These are phyloP conservation scores for Anticlea derivata DNA, from an alignment of 2,888 invertebrate species.

Conservation along the genomic window DNA sequence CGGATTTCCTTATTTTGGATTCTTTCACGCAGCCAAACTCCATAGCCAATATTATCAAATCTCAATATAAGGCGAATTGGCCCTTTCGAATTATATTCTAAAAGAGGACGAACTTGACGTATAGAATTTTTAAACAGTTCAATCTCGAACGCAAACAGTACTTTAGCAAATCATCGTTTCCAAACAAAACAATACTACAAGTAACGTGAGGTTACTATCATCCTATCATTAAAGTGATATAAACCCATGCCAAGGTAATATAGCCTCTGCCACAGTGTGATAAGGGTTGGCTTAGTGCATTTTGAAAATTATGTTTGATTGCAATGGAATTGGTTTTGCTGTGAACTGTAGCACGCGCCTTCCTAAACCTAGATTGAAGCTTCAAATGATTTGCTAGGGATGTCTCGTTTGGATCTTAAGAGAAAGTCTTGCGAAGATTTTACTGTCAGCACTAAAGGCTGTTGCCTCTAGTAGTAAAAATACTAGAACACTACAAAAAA, in stretches of 20 bases:
- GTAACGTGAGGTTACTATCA: constrained; percentile 65
- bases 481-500: too few species aligned
- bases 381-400: constrained; percentile 25
- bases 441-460: too few species aligned
- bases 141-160: constrained; percentile 46
- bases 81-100: constrained; percentile 2
- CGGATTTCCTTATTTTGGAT: too few species aligned
- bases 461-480: too few species aligned
- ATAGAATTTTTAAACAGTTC: constrained; percentile 35
- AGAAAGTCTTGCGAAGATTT: too few species aligned
- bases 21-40: too few species aligned
- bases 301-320: constrained; percentile 45
- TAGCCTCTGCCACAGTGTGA: constrained; percentile 20
- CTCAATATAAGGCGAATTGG: too few species aligned
- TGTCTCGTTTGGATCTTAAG: constrained; percentile 2
- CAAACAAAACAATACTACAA: constrained; percentile 65
- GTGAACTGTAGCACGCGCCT: constrained; percentile 64
- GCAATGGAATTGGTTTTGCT: constrained; percentile 67
- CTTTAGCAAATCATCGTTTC: constrained; percentile 63
- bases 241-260: constrained; percentile 24
- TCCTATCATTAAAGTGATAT: constrained; percentile 43
- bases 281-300: constrained; percentile 34
- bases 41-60: too few species aligned
- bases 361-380: constrained; percentile 51
- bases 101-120: too few species aligned